phyloP scores from a whole-genome alignment of 2,797 vertebrate genomes.

The Nannoperca obscura region DNA sequence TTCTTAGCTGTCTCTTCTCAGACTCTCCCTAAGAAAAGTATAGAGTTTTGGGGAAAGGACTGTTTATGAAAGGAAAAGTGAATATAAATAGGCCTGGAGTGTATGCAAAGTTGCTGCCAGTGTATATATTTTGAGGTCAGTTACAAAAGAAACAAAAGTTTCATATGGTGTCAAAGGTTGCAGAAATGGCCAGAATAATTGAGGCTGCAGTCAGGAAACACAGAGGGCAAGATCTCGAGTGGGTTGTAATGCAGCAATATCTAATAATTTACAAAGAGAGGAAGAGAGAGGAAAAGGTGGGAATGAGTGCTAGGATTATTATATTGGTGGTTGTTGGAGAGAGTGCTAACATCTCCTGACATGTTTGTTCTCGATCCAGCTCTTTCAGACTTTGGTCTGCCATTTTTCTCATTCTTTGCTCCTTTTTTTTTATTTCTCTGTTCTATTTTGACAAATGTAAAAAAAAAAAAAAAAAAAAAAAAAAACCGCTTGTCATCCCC shows the following conservation, averaged over 20 bases:
- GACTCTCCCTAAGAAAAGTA: slow-evolving; percentile 42
- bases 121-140: slow-evolving; percentile 61
- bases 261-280: slow-evolving; percentile 61
- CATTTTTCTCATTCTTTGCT: slow-evolving; percentile 60
- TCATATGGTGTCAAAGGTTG: slow-evolving; percentile 56
- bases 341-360: slow-evolving; percentile 62
- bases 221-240: slow-evolving; percentile 61
- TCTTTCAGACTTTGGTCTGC: slow-evolving; percentile 66
- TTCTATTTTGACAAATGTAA: slow-evolving; percentile 69
- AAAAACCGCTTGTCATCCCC: slow-evolving; percentile 81
- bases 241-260: slow-evolving; percentile 57
- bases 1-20: slow-evolving; percentile 33
- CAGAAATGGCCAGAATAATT: slow-evolving; percentile 45
- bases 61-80: slow-evolving; percentile 42
- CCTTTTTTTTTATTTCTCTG: slow-evolving; percentile 53
- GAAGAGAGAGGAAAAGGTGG: slow-evolving; percentile 51
- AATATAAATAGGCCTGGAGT: slow-evolving; percentile 54
- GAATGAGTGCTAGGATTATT: slow-evolving; percentile 51
- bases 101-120: slow-evolving; percentile 46
- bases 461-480: too few relatives aligned
- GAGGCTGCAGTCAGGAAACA: slow-evolving; percentile 49
- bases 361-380: slow-evolving; percentile 69
- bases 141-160: slow-evolving; percentile 46
- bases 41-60: slow-evolving; percentile 48
- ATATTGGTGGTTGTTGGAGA: slow-evolving; percentile 44